Evolutionary conservation across 2,888 invertebrate species (phyloP), one percentile per base, ranked within the genome.

Genomic region (Dyspetes luteomarginatus): DNA sequence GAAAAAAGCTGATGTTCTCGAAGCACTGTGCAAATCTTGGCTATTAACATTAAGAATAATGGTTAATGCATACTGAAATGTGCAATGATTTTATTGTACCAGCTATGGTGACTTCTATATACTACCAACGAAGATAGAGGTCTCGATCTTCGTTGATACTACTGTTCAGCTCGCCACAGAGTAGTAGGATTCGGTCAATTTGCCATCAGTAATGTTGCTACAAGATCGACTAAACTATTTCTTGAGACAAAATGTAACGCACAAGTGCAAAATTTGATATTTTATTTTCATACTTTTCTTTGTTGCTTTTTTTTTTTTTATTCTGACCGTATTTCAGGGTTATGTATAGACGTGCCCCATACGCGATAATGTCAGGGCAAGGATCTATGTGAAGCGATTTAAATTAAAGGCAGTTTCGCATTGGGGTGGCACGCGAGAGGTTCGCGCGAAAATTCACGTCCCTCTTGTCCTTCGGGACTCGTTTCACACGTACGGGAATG

Each of bases 321-420:
- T 69, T 74, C 64, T 22, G 43, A 15, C 50, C 19, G 19, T 58
- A 26, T 71, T 64, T 71, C 77, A 56, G 56, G 55, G 17, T 65
- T 17, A 62, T 17, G 43, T 58, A 72, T 30, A 68, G 36, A 48
- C 52, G 48, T 64, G 64, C 48, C 67, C 64, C 65, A 56, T 68
- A 69, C 62, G 75, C 76, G 80, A 81, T 86, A 86, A 86, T 86
- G 82, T 76, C 83, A 77, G 80, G 69, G 62, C 22, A 72, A 77
- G 85, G 85, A 88, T 87, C 83, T 86, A 86, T 84, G 85, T 80
- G 84, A 85, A 84, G 77, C 86, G 85, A 86, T 88, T 87, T 87
- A 86, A 88, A 88, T 88, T 88, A 87, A 88, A 87, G 86, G 85
- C 83, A 84, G 85, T 85, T 82, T 79, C 83, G 82, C 72, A 64